Evolutionary conservation across 2,113 vertebrate genomes (phyloP), one percentile per base, ranked within the genome.

Genomic region (Boleophthalmus pectinirostris): DNA sequence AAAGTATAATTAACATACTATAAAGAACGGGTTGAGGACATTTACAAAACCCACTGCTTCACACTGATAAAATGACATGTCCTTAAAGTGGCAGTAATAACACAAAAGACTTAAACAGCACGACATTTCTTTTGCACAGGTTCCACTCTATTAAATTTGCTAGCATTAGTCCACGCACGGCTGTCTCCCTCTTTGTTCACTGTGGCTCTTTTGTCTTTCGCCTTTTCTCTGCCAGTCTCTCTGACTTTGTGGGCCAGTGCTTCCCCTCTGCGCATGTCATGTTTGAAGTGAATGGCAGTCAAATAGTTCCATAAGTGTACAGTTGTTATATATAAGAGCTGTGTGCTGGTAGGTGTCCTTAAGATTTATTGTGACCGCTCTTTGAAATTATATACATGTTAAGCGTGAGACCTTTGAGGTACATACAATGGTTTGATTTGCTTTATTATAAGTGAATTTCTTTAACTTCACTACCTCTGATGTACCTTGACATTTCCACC

Each of bases 231-330:
- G 45, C 15, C 43, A 16, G 43, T 67, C 56, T 68, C 20, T 20
- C 46, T 66, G n/a, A 24, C 15, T 51, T 11, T 10, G 51, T 43
- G 15, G 67, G 69, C 18, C 54, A 33, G 46, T 54, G 56, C 49
- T 23, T 74, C 65, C 69, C 64, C 65, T 43, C 79, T 66, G 14
- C 75, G 66, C 57, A 63, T 83, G 82, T 88, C 83, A 83, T 56
- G 69, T 68, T 53, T 83, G 69, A 80, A 72, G 61, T 79, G 76
- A 85, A 12, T 85, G 83, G 74, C 82, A 83, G 82, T 70, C 23
- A 64, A 58, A 20, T 74, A 74, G 68, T 69, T 70, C 51, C 73
- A 43, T 74, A 79, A 83, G 70, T 75, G 72, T 77, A 67, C 58
- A 0, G 14, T 57, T 78, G 75, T 73, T 87, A 15, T 80, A 78